Percentiles rank a stretch among this genome's conserved stretches.
phyloP scores from a whole-genome alignment of 2,797 vertebrate species.

The Chloroceryle amazona region DNA sequence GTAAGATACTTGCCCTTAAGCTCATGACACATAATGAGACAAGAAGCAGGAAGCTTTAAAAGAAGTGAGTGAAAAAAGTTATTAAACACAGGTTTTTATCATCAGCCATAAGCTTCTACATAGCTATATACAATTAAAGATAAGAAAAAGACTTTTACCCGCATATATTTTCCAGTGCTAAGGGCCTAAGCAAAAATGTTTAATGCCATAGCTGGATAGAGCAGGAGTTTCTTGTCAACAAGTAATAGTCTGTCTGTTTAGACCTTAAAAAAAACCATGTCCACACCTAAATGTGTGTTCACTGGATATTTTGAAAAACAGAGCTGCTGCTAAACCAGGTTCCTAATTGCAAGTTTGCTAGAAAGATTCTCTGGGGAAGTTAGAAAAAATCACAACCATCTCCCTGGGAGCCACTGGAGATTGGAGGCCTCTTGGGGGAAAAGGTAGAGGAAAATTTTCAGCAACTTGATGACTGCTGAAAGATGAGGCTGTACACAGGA shows the following conservation, averaged over 20 bases:
- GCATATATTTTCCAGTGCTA: conserved; percentile 2
- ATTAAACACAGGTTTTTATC: neutral
- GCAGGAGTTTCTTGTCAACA: neutral
- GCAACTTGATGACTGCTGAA: neutral
- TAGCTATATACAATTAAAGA: neutral
- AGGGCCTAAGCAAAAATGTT: conserved; percentile 46
- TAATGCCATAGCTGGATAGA: neutral
- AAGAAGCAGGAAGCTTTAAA: conserved; percentile 25
- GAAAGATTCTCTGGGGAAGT: neutral
- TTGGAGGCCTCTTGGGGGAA: neutral
- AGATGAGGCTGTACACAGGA: neutral
- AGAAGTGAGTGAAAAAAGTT: neutral
- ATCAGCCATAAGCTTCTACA: neutral
- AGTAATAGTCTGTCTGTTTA: neutral
- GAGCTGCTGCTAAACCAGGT: conserved; percentile 22
- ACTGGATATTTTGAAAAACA: conserved; percentile 43
- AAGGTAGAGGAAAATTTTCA: conserved; percentile 2
- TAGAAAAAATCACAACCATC: conserved; percentile 4
- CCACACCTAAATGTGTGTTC: neutral
- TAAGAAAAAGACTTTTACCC: conserved; percentile 32
- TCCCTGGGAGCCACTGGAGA: neutral
- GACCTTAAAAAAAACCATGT: neutral
- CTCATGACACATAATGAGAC: neutral
- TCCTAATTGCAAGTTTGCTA: conserved; percentile 32
- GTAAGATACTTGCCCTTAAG: conserved; percentile 14